These are phyloP conservation scores for Chrysochloris asiatica DNA, from an alignment of 2,113 vertebrate species.

Conservation along the genomic window DNA sequence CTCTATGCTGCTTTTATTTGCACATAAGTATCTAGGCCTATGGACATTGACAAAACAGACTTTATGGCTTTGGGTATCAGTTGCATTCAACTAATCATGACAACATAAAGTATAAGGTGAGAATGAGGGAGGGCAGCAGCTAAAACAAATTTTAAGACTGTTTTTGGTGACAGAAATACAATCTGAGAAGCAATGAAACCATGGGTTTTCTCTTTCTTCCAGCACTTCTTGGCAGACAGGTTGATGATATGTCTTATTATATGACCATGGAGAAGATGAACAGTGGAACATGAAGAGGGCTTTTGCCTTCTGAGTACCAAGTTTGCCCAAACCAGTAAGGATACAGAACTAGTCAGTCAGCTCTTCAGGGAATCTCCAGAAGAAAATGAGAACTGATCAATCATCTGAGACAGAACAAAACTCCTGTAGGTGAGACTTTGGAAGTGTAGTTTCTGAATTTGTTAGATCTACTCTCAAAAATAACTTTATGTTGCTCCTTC, in stretches of 20 bases:
- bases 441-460: neutral
- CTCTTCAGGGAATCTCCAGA: neutral
- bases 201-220: neutral
- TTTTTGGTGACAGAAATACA: neutral
- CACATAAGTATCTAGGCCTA: neutral
- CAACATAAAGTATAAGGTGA: neutral
- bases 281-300: neutral
- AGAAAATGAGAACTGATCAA: neutral
- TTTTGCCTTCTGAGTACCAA: neutral
- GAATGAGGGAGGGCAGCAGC: neutral
- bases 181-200: neutral
- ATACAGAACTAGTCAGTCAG: neutral
- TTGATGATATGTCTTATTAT: neutral
- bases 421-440: neutral
- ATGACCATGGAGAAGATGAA: neutral
- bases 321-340: neutral
- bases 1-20: neutral
- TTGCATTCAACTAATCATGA: neutral
- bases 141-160: constrained; percentile 40
- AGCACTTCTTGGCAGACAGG: neutral
- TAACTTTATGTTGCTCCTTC: neutral
- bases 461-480: neutral
- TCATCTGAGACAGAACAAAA: neutral
- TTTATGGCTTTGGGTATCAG: neutral
- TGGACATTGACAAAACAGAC: neutral